Base-by-base conservation (phyloP, 2,888 invertebrate species). In the Leptopilina drosophilae region DNA sequence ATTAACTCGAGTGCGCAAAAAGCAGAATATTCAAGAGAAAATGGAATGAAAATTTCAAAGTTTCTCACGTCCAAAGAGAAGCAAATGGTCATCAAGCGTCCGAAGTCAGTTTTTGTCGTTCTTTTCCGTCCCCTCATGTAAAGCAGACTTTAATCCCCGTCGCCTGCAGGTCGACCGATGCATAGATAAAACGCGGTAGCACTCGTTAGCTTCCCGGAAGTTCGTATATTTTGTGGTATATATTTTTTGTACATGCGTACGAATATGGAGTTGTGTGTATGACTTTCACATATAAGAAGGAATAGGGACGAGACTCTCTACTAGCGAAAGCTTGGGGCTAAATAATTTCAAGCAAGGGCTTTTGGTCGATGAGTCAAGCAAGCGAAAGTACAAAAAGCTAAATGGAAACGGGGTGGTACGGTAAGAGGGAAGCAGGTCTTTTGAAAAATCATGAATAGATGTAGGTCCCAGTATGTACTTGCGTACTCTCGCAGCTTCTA, bases 381-480 rank as follows among this genome's bases (percentile, higher is more conserved):
- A 73, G 56, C 56, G 33, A 56, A 56, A 73, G 73, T 33, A 73
- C 53, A 73, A 73, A 73, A 73, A 73, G 69, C 46, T 49, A 49
- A 49, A 49, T 49, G 49, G 49, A 49, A 49, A 11, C 14, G 49
- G 5, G 67, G 53, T 26, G 42, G 79, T 79, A 82, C 42, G 69
- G 69, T 14, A 53, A 69, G 83, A 82, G 86, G 85, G 79, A 82
- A 77, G 81, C 76, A 49, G 77, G 81, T 78, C 84, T 85, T 87
- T 87, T 85, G 85, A 87, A 87, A 85, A 85, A 87, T 85, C 85
- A 85, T 87, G 85, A 87, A 87, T 85, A 85, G 85, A 87, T 86
- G 86, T 86, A 85, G 84, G 84, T 82, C 79, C 84, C 82, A 69
- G 82, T 84, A 42, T 42, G 42, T 42, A 42, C 42, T 42, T 49